Evolutionary conservation across 2,888 invertebrate genomes (phyloP), one percentile per base, ranked within the genome.

Genomic region (Euclidia mi): DNA sequence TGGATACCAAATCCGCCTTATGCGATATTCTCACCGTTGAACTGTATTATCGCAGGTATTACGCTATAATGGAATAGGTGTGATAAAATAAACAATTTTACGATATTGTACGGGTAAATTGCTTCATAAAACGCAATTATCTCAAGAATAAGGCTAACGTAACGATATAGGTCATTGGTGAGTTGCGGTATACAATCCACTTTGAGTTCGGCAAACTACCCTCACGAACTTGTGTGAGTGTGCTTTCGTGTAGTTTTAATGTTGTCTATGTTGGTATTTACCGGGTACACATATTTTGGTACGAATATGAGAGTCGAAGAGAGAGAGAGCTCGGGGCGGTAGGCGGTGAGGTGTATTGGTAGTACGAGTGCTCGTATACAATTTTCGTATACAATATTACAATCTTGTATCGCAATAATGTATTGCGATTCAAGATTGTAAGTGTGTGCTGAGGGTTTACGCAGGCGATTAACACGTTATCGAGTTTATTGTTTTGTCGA

Each of bases 51-150:
- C 78, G 77, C 79, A 78, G 81, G 84, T 84, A 86, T 85, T 85
- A 87, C 83, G 79, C 78, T 81, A 82, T 82, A 83, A 82, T 85
- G 81, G 77, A 82, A 86, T 83, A 87, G 86, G 78, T 78, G 83
- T 83, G 78, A 88, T 90, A 88, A 90, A 90, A 87, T 88, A 88
- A 89, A 88, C 84, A 88, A 86, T 89, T 83, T 89, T 89, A 90
- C 85, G 90, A 85, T 82, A 87, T 84, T 80, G 83, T 84, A 80
- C 78, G 83, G 81, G 87, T 79, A 87, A 88, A 91, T 89, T 89
- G 89, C 87, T 84, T 82, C 89, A 88, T 91, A 90, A 91, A 90
- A 89, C 84, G 87, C 89, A 90, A 89, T 91, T 89, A 90, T 89
- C 82, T 83, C 75, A 72, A 83, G 84, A 87, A 86, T 86, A 88